Conservation (phyloP, 2,888 invertebrate species). For the Parasteatoda lunata region DNA sequence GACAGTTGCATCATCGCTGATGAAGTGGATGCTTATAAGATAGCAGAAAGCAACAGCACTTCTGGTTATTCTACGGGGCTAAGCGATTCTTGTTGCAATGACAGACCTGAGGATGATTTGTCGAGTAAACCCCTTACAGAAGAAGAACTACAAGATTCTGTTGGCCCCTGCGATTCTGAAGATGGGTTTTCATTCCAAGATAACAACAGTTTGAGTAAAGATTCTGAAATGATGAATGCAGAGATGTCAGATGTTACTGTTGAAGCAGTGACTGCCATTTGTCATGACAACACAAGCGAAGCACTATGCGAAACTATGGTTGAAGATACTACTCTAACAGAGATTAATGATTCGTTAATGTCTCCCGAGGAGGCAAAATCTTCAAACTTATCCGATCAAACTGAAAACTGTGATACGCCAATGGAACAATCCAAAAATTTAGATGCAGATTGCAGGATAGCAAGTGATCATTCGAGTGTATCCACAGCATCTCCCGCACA, state of each 20-base stretch:
- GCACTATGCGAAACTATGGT: constrained; percentile 63
- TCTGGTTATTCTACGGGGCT: constrained; percentile 61
- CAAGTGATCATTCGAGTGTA: constrained; percentile 13
- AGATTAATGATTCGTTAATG: constrained; percentile 44
- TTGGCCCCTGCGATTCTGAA: constrained; percentile 51
- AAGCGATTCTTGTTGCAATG: constrained; percentile 64
- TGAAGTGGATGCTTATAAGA: constrained; percentile 72
- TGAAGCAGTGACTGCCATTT: constrained; percentile 37
- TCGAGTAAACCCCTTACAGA: constrained; percentile 54
- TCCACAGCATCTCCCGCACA: constrained; percentile 11
- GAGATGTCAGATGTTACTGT: constrained; percentile 48
- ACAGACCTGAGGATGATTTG: constrained; percentile 46
- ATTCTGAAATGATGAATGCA: constrained; percentile 32
- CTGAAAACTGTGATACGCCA: background rate
- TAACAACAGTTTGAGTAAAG: constrained; percentile 45
- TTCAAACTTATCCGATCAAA: background rate
- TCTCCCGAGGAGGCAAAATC: constrained; percentile 49
- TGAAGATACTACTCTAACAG: constrained; percentile 59
- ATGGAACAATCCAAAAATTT: background rate
- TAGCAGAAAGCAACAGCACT: constrained; percentile 59
- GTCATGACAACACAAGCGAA: constrained; percentile 56
- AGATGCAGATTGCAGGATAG: background rate
- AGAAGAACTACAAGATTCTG: constrained; percentile 57
- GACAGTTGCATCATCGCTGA: constrained; percentile 74
- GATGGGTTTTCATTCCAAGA: constrained; percentile 57